Evolutionary conservation across 2,888 invertebrate genomes (phyloP), one percentile per base, ranked within the genome.

Genomic region (Mesoligia furuncula): DNA sequence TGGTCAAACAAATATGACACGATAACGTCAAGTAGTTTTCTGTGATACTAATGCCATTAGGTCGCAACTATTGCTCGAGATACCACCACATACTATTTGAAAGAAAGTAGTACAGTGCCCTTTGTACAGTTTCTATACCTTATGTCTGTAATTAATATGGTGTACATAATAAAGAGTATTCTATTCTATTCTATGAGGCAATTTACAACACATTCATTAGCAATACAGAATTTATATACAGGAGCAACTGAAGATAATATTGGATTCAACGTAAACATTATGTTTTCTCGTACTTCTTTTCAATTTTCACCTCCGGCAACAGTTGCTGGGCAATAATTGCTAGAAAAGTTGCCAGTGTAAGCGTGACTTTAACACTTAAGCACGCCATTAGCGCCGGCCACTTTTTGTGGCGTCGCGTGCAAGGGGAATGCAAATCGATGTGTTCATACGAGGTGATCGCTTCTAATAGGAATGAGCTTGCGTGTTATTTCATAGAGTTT

Each of bases 371-470:
- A 89, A 90, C 90, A 79, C 75, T 80, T 75, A 69, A 77, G 79
- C 87, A 86, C 84, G 85, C 87, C 77, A 90, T 85, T 80, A 85
- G 64, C 80, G 57, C 64, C 72, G 68, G 72, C 76, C 39, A 81
- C 69, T 88, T 87, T 88, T 90, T 89, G 76, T 84, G 31, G 65
- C 71, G 79, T 86, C 79, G 88, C 88, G 89, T 87, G 83, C 86
- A 76, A 64, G 77, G 73, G 59, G 73, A 85, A 82, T 85, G 81
- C 80, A 80, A 85, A 83, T 77, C 65, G 42, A 79, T 42, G 76
- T 79, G 66, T 72, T 73, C 65, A 61, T 77, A 79, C n/a, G 42
- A 79, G 69, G 59, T 54, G 57, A 85, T 85, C 69, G 54, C 31
- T 70, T 75, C 65, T 66, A 59, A 82, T 76, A 45, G 72, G 70